Conservation (phyloP, 2,797 vertebrate species). For the Aplochiton taeniatus region DNA sequence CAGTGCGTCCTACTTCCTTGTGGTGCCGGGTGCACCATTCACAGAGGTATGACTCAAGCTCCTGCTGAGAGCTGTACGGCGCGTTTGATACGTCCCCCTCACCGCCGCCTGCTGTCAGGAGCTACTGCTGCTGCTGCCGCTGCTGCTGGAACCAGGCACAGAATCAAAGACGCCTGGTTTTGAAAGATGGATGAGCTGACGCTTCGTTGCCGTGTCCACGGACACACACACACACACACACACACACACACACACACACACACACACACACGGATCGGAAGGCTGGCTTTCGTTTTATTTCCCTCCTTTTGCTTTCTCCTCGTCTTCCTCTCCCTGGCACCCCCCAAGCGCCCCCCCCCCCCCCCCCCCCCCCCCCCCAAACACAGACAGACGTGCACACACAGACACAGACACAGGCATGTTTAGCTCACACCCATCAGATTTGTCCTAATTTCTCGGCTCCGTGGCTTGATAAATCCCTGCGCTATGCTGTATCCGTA, state of each 20-base stretch:
- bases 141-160: too few relatives aligned
- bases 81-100: too few relatives aligned
- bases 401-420: conserved; percentile 38
- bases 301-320: too few relatives aligned
- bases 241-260: conserved; percentile 42
- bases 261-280: neutral
- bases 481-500: conserved; percentile 32
- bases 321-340: too few relatives aligned
- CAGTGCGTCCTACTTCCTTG: too few relatives aligned
- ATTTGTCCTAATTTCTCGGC: conserved; percentile 59
- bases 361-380: neutral
- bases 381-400: neutral
- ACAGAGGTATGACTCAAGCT: too few relatives aligned
- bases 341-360: neutral
- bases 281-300: too few relatives aligned
- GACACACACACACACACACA: conserved; percentile 31
- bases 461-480: conserved; percentile 63
- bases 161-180: too few relatives aligned
- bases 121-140: too few relatives aligned
- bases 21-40: too few relatives aligned
- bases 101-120: too few relatives aligned
- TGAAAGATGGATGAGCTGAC: neutral
- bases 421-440: conserved; percentile 51
- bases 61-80: too few relatives aligned
- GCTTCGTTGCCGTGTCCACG: conserved; percentile 17